Base-by-base conservation (phyloP, 2,113 vertebrate species). In the Mobula birostris region DNA sequence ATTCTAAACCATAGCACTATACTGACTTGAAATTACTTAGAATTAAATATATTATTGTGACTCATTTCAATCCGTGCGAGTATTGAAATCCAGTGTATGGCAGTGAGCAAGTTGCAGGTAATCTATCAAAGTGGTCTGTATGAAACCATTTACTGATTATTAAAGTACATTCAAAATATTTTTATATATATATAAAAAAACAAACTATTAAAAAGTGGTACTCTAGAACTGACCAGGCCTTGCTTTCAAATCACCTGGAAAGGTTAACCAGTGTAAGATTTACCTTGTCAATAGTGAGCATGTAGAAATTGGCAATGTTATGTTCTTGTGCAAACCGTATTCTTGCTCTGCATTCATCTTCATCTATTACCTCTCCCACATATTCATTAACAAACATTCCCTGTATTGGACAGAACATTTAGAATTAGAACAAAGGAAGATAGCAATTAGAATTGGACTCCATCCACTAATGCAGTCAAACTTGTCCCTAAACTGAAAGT, bases 211-310 rank as follows among this genome's bases (percentile, higher is more conserved):
- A 74, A 74, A 74, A 74, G 21, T 27, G 56, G 29, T n/a, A 85
- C 56, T 58, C 11, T 27, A 1, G 24, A 24, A 27, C 27, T 17
- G 15, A 17, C 32, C 66, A 92, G 70, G 12, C 32, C 17, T 40
- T 92, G n/a, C 17, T 92, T 24, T 48, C 40, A 2, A 74, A 27
- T 93, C 68, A 21, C 21, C 11, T 48, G 70, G 11, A 56, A 9
- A 72, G 36, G 27, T 68, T 48, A 48, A 48, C 48, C 48, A 24
- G 29, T 72, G 66, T 8, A 92, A 48, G 36, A 56, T 48, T 93
- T 72, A 99, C 99, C 98, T 99, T 99, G 96, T 99, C 98, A 48
- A 99, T 99, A 66, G 99, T 99, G 94, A 99, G 98, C 99, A 99
- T 99, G 96, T 99, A 99, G 96, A 99, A 99, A 96, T 99, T 97